Conservation (phyloP, 2,113 vertebrate genomes). For the Varanus salvator region DNA sequence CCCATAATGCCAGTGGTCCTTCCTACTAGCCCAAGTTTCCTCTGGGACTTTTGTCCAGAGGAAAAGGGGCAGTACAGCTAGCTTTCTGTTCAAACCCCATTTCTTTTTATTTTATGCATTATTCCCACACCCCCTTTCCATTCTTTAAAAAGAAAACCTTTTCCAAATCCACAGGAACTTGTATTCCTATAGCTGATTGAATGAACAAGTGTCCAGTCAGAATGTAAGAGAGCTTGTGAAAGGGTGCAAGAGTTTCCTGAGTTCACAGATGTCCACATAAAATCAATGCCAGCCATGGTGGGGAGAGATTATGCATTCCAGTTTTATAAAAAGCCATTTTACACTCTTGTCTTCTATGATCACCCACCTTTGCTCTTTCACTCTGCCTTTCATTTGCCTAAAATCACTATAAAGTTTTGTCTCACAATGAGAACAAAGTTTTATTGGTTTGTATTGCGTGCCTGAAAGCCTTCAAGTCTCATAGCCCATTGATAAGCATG, state of each 20-base stretch:
- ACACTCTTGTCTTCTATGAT: not conserved
- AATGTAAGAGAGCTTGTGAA: not conserved
- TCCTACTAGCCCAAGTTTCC: too few species aligned
- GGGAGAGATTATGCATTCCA: not conserved
- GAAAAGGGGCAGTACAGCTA: not conserved
- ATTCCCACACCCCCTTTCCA: too few species aligned
- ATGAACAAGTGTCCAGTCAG: not conserved
- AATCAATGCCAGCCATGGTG: not conserved
- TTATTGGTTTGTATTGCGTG: not conserved
- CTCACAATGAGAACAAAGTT: conserved; percentile 47
- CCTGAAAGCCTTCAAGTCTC: conserved; percentile 39
- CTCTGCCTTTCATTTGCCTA: conserved; percentile 52
- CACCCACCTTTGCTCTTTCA: not conserved
- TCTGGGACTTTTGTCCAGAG: too few species aligned
- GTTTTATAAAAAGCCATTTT: not conserved
- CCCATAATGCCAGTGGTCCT: too few species aligned
- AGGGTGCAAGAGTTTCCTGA: not conserved
- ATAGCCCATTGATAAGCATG: conserved; percentile 64
- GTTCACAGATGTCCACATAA: not conserved
- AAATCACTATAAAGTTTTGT: conserved; percentile 54
- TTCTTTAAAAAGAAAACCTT: not conserved
- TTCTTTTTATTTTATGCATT: not conserved
- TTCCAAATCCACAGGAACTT: not conserved
- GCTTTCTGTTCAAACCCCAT: not conserved
- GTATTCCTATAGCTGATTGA: not conserved